Evolutionary conservation across 1,140 invertebrate genomes (phyloP).

Genomic region (Parasteatoda tepidariorum): DNA sequence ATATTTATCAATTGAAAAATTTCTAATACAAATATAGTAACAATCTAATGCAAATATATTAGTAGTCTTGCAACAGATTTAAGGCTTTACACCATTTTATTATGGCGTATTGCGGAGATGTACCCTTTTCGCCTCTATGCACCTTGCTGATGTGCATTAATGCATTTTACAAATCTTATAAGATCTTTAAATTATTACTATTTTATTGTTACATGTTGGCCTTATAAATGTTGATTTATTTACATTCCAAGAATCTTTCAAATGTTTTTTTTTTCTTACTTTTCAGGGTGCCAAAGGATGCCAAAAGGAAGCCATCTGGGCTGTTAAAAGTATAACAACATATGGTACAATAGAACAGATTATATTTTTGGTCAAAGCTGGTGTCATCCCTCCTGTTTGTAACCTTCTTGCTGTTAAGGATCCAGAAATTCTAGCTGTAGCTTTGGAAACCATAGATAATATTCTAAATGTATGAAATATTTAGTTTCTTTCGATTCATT

Average conservation of each 20-base stretch:
- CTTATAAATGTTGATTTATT: neutral
- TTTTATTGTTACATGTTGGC: neutral
- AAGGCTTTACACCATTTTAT: no score
- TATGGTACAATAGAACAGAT: slow-evolving; percentile 92
- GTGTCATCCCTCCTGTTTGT: slow-evolving; percentile 91
- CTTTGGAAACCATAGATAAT: slow-evolving; percentile 91
- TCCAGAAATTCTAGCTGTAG: slow-evolving; percentile 84
- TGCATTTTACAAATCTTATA: neutral
- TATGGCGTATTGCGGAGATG: no score
- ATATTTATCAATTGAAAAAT: no score
- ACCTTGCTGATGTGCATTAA: neutral
- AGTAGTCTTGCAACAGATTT: no score
- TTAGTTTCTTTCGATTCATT: slow-evolving; percentile 77
- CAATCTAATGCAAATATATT: no score
- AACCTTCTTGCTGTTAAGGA: slow-evolving; percentile 88
- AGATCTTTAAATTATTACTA: neutral
- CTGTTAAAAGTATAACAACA: slow-evolving; percentile 97
- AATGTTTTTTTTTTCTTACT: neutral
- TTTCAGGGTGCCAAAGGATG: slow-evolving; percentile 97
- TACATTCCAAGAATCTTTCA: no score
- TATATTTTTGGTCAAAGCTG: slow-evolving; percentile 82
- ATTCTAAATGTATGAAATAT: slow-evolving; percentile 88
- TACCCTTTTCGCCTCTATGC: no score
- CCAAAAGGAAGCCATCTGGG: slow-evolving; percentile 99
- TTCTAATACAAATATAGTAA: no score